Conservation (phyloP, 2,797 vertebrate species). For the Lithobates pipiens region DNA sequence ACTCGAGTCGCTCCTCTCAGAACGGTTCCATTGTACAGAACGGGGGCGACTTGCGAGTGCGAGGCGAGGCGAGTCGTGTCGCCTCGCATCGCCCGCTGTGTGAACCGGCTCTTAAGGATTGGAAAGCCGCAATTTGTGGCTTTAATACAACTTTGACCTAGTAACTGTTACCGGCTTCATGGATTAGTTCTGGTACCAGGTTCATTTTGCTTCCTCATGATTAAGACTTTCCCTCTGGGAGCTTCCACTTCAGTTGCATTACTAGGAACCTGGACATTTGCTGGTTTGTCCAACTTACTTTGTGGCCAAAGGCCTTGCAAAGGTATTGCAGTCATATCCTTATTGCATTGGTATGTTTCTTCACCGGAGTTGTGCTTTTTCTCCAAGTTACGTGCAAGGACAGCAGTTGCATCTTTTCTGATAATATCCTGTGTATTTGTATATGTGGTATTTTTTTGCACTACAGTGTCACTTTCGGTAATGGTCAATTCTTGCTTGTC, state of each 20-base stretch:
- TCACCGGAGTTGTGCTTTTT: not conserved
- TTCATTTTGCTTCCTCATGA: not conserved
- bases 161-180: not conserved
- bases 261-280: not conserved
- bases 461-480: not conserved
- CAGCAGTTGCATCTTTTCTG: not conserved
- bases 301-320: not conserved
- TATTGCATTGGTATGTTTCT: not conserved
- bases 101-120: no score
- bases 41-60: no score
- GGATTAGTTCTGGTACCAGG: not conserved
- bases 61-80: no score
- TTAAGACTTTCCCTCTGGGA: not conserved
- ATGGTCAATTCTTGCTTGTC: not conserved
- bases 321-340: slow-evolving; percentile 7
- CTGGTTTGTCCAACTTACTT: not conserved
- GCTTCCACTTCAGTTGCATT: not conserved
- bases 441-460: not conserved
- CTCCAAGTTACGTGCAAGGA: not conserved
- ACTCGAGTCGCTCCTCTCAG: no score
- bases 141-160: no score
- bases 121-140: not conserved
- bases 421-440: not conserved
- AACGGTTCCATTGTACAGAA: no score
- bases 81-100: no score